Evolutionary conservation across 2,888 invertebrate species (phyloP).

Genomic region (Fragum fragum): DNA sequence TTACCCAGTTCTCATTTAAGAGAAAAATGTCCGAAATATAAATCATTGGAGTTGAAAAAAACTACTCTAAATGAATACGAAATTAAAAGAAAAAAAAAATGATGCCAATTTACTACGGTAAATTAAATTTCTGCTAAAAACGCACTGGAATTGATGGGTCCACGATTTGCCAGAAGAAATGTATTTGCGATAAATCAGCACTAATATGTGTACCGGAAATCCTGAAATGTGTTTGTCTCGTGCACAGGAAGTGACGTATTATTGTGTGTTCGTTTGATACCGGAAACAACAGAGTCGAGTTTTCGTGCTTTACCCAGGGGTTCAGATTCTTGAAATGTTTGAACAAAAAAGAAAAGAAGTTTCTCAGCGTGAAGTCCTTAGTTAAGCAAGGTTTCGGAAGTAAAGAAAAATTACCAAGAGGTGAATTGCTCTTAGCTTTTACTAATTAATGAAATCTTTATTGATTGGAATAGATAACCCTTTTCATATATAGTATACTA

Average conservation of each 20-base stretch:
- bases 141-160: background rate
- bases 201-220: slow-evolving; percentile 58
- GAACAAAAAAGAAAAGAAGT: background rate
- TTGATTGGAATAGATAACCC: no score
- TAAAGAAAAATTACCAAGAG: background rate
- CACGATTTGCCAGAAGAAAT: slow-evolving; percentile 20
- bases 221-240: slow-evolving; percentile 61
- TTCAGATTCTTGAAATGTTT: slow-evolving; percentile 2
- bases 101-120: slow-evolving; percentile 14
- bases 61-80: no score
- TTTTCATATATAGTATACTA: no score
- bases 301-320: slow-evolving; percentile 11
- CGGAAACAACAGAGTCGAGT: slow-evolving; percentile 42
- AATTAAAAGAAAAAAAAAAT: no score
- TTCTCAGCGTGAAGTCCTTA: background rate
- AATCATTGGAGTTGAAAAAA: no score
- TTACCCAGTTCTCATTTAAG: no score
- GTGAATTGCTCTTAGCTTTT: slow-evolving; percentile 17
- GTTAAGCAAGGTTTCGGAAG: slow-evolving; percentile 1
- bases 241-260: slow-evolving; percentile 61
- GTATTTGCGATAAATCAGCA: slow-evolving; percentile 28
- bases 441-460: background rate
- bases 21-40: no score
- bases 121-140: slow-evolving; percentile 19
- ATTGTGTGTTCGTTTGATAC: slow-evolving; percentile 52